Evolutionary conservation across 1,140 invertebrate species (phyloP).

Genomic region (Papilio glaucus): DNA sequence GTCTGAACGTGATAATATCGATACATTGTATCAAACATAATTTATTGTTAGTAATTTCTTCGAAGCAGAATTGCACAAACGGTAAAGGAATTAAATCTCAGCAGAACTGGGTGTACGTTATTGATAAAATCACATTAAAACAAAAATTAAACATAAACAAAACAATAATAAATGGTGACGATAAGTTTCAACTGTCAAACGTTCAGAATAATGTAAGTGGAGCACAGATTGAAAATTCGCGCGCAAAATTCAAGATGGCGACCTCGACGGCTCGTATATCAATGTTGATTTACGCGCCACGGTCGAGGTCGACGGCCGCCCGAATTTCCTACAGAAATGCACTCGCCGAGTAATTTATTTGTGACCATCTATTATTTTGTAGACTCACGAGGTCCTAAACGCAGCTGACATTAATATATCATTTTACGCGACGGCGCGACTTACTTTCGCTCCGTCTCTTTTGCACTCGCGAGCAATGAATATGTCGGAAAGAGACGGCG

Average conservation of each 20-base stretch:
- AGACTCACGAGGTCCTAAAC: constrained; percentile 83
- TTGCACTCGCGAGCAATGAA: constrained; percentile 41
- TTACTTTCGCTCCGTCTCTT: constrained; percentile 55
- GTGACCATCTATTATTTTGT: constrained; percentile 83
- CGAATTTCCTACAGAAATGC: constrained; percentile 82
- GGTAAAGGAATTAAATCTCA: background rate
- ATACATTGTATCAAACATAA: background rate
- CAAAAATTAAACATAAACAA: background rate
- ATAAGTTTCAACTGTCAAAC: constrained; percentile 64
- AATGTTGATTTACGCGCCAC: constrained; percentile 80
- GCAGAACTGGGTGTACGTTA: too few relatives aligned
- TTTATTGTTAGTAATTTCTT: background rate
- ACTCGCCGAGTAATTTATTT: constrained; percentile 81
- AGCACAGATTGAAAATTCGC: constrained; percentile 77
- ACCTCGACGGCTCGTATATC: constrained; percentile 78
- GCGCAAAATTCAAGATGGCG: constrained; percentile 79
- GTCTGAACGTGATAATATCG: constrained; percentile 10
- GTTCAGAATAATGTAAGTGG: constrained; percentile 64
- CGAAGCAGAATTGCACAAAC: background rate
- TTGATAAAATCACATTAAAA: background rate
- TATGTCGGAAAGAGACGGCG: constrained; percentile 57
- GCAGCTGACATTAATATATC: constrained; percentile 83
- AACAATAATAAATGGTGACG: constrained; percentile 51
- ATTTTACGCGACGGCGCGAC: constrained; percentile 78
- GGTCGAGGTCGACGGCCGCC: constrained; percentile 80